Evolutionary conservation across 2,888 invertebrate species (phyloP).

Genomic region (Lysandra bellargus): DNA sequence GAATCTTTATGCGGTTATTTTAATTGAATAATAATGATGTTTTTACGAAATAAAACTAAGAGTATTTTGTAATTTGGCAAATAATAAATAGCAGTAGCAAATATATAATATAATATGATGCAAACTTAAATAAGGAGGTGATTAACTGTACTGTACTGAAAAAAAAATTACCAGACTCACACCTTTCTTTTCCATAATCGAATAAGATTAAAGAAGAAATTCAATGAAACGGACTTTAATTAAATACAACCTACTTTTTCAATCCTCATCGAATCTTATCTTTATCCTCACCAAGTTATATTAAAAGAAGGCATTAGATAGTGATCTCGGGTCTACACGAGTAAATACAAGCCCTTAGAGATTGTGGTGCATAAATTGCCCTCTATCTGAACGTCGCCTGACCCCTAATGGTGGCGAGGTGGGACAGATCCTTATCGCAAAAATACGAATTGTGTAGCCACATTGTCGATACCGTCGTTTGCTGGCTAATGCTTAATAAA

Average conservation of each 20-base stretch:
- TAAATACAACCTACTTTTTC: not conserved
- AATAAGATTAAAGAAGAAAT: not conserved
- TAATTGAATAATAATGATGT: too few relatives aligned
- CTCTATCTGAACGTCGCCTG: conserved; percentile 73
- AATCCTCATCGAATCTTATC: not conserved
- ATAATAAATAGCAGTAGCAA: too few relatives aligned
- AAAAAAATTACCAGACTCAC: too few relatives aligned
- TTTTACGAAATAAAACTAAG: too few relatives aligned
- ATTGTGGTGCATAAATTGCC: conserved; percentile 75
- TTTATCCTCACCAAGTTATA: not conserved
- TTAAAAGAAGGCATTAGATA: conserved; percentile 44
- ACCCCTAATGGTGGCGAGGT: conserved; percentile 73
- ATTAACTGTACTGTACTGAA: too few relatives aligned
- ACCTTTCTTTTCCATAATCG: not conserved
- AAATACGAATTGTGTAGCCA: conserved; percentile 68
- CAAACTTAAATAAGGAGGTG: too few relatives aligned
- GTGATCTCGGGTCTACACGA: conserved; percentile 55
- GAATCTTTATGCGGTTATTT: too few relatives aligned
- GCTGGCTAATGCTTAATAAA: conserved; percentile 44
- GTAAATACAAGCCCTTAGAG: conserved; percentile 65
- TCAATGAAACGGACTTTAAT: not conserved
- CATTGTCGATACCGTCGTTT: conserved; percentile 72
- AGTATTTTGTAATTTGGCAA: too few relatives aligned
- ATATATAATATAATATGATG: too few relatives aligned
- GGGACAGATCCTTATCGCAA: conserved; percentile 73